These are phyloP conservation scores for Achatina immaculata DNA, from an alignment of 1,140 invertebrate species.

Conservation along the genomic window DNA sequence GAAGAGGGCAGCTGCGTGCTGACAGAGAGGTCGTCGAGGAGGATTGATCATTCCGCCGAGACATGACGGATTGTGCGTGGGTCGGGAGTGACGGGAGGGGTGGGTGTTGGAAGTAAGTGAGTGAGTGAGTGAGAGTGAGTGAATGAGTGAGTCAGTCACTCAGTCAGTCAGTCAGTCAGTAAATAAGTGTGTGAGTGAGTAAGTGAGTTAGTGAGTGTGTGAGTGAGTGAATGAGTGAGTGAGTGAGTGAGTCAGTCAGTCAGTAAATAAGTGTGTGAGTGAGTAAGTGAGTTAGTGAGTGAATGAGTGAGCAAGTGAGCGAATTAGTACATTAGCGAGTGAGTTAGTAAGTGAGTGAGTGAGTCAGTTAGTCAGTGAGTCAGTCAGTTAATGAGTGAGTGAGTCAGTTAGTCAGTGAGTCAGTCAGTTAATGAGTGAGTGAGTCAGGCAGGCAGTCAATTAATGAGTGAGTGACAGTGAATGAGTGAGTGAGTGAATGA, in stretches of 20 bases:
- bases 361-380: too few relatives aligned
- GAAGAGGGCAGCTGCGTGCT: too few relatives aligned
- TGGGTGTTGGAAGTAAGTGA: not conserved
- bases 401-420: not conserved
- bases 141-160: not conserved
- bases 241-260: not conserved
- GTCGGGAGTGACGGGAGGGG: too few relatives aligned
- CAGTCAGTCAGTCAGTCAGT: not conserved
- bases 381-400: not conserved
- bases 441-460: not conserved
- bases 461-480: not conserved
- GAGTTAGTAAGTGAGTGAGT: not conserved
- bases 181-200: not conserved
- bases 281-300: too few relatives aligned
- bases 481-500: too few relatives aligned
- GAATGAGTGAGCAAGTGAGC: not conserved
- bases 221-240: not conserved
- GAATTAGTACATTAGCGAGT: not conserved
- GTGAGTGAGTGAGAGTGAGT: constrained; percentile 11
- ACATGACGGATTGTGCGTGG: too few relatives aligned
- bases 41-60: too few relatives aligned
- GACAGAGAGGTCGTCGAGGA: too few relatives aligned
- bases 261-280: not conserved
- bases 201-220: not conserved
- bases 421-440: not conserved